Percentiles rank a stretch among this genome's conserved stretches.
phyloP scores from a whole-genome alignment of 2,113 vertebrate genomes.

The Aix galericulata region DNA sequence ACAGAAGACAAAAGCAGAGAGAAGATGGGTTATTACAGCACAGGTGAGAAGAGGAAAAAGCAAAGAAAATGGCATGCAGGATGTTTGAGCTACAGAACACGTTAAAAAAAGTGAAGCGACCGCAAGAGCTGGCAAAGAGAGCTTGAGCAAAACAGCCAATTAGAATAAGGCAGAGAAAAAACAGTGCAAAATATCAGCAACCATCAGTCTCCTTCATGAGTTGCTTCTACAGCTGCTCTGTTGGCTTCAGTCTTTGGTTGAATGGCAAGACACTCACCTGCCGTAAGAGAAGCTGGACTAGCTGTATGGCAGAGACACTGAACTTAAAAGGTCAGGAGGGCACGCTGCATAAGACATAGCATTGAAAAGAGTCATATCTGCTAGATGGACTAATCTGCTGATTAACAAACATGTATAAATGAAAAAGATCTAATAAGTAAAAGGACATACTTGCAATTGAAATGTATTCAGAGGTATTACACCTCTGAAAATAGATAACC shows the following conservation, averaged over 20 bases:
- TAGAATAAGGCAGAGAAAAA: slow-evolving; percentile 12
- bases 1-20: slow-evolving; percentile 3
- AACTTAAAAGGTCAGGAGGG: not conserved
- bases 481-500: not conserved
- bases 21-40: not conserved
- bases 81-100: not conserved
- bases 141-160: slow-evolving; percentile 8
- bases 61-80: not conserved
- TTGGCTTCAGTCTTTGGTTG: not conserved
- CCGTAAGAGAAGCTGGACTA: not conserved
- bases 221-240: slow-evolving; percentile 27
- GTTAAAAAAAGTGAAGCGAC: not conserved
- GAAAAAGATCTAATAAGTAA: not conserved
- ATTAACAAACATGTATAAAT: not conserved
- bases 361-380: not conserved
- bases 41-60: not conserved
- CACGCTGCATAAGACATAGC: not conserved
- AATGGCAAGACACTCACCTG: not conserved
- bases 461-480: not conserved
- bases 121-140: not conserved
- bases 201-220: not conserved
- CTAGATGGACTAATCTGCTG: not conserved
- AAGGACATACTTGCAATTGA: not conserved
- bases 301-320: not conserved
- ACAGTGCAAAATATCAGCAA: not conserved